Conservation (phyloP, 2,888 invertebrate genomes). For the Maniola hyperantus region DNA sequence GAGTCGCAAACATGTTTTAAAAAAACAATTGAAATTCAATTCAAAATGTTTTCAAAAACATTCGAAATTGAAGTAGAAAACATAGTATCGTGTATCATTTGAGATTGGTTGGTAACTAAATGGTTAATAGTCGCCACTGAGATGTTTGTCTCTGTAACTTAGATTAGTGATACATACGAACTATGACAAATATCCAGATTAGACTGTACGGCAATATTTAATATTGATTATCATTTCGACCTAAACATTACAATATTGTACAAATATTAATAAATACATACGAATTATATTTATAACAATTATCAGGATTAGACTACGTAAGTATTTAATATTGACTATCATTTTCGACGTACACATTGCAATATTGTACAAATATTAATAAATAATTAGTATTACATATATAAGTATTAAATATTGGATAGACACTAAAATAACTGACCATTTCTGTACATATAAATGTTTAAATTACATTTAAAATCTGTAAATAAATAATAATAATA, state of each 20-base stretch:
- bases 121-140: too few relatives aligned
- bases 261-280: neutral
- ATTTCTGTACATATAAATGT: neutral
- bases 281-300: neutral
- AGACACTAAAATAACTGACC: neutral
- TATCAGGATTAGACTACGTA: conserved; percentile 9
- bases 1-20: too few relatives aligned
- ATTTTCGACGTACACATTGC: neutral
- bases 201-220: conserved; percentile 20
- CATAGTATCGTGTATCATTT: too few relatives aligned
- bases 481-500: neutral
- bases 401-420: neutral
- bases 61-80: too few relatives aligned
- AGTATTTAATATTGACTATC: conserved; percentile 16
- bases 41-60: too few relatives aligned
- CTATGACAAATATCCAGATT: conserved; percentile 7
- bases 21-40: too few relatives aligned
- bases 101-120: too few relatives aligned
- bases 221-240: neutral
- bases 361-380: conserved; percentile 1
- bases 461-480: neutral
- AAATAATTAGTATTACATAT: neutral
- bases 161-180: conserved; percentile 14
- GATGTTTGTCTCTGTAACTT: too few relatives aligned
- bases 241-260: neutral